Evolutionary conservation across 2,113 vertebrate species (phyloP), one percentile per base, ranked within the genome.

Genomic region (Prionailurus viverrinus): DNA sequence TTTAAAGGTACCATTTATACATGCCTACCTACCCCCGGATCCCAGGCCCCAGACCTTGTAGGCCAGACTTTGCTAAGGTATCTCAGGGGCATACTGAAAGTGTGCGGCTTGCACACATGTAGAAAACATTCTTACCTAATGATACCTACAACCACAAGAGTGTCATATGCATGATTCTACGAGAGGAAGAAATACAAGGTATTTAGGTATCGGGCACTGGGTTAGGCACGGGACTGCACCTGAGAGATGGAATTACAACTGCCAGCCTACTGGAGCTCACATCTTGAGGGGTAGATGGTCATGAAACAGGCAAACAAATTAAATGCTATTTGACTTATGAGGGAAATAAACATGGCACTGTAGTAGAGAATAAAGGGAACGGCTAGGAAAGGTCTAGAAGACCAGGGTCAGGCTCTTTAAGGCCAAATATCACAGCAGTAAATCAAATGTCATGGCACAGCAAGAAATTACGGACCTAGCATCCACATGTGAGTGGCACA

Each of bases 281-380:
- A 45, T 74, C 21, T 15, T 58, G 27, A 69, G 4, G 39, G 27
- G 4, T 33, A 73, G 65, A 81, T 12, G 61, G 29, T 51, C 15
- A 36, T 51, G 69, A 89, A 96, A 63, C 16, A 90, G 33, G 33
- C 4, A 89, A 81, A 68, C n/a, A 87, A 83, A 91, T 78, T 55
- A 93, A 51, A 61, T 8, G 1, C 27, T 68, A 84, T 63, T 80
- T 53, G 27, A 65, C 84, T 51, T 41, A 61, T 33, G 36, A 91
- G 66, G 39, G 36, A 89, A 95, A 61, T n/a, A 53, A 84, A 63
- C 33, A 53, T n/a, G 53, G 27, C 65, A 39, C 5, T 71, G 41
- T 36, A 31, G 69, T 7, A 83, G 19, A 69, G 51, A 78, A 71
- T 84, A 78, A 84, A 97, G 25, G 21, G 51, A 5, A 45, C 23